Percentiles rank a stretch among this genome's conserved stretches.
Evolutionary conservation across 2,113 vertebrate species (phyloP).

Genomic region (Oncorhynchus gorbuscha): DNA sequence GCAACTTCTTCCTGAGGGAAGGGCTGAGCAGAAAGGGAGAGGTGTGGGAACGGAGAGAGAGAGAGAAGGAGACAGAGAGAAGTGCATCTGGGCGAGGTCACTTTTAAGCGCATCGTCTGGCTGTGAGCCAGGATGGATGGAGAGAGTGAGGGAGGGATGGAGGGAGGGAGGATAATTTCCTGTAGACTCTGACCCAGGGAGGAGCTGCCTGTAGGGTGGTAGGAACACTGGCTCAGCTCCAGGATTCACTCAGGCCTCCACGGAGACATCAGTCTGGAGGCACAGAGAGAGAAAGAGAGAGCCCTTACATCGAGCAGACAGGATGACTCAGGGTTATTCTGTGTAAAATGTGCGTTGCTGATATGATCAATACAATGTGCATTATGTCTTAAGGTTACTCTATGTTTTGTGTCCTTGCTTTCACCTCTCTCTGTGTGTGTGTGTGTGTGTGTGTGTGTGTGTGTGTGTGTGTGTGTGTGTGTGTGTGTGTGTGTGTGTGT

Average conservation of each 20-base stretch:
- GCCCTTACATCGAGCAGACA: not conserved
- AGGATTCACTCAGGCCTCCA: slow-evolving; percentile 30
- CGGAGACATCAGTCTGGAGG: slow-evolving; percentile 20
- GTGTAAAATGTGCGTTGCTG: not conserved
- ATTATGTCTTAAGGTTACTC: not conserved
- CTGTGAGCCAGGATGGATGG: slow-evolving; percentile 43
- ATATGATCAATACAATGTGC: not conserved
- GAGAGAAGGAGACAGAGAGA: slow-evolving; percentile 9
- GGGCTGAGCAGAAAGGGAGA: slow-evolving; percentile 10
- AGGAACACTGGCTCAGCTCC: slow-evolving; percentile 29
- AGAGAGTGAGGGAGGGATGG: slow-evolving; percentile 22
- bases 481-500: slow-evolving; percentile 2
- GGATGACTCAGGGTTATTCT: not conserved
- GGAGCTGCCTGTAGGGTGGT: not conserved
- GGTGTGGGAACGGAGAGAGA: not conserved
- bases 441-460: not conserved
- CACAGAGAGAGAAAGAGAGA: slow-evolving; percentile 19
- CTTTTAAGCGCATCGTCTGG: slow-evolving; percentile 37
- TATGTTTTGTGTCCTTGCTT: not conserved
- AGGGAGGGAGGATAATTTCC: slow-evolving; percentile 14
- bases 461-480: not conserved
- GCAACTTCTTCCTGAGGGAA: slow-evolving; percentile 31
- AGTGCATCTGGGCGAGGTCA: slow-evolving; percentile 39
- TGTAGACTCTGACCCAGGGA: slow-evolving; percentile 2
- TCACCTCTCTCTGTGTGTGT: not conserved